Percentiles rank a stretch among this genome's conserved stretches.
Evolutionary conservation across 1,140 invertebrate genomes (phyloP).

Genomic region (Eubasilissa regina): DNA sequence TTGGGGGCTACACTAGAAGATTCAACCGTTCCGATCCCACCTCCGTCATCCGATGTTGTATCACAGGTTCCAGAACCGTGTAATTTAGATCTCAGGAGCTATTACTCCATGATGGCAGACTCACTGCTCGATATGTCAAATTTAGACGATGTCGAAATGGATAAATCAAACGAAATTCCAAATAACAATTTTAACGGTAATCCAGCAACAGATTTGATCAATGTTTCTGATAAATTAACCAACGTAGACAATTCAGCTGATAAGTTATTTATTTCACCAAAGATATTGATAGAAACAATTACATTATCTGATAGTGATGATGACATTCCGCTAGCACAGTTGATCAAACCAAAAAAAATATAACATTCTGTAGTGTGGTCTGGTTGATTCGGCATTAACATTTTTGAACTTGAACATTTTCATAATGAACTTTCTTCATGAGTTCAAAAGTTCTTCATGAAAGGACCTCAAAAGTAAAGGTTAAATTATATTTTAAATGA

Average conservation of each 20-base stretch:
- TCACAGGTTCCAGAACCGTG: background rate
- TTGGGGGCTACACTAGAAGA: background rate
- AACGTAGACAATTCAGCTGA: too few species aligned
- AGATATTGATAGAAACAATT: background rate
- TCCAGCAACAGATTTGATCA: too few species aligned
- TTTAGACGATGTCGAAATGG: conserved; percentile 7
- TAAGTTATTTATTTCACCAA: too few species aligned
- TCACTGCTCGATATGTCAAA: conserved; percentile 15
- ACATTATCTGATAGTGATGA: conserved; percentile 20
- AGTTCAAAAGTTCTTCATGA: too few species aligned
- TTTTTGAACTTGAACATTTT: too few species aligned
- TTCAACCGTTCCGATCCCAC: background rate
- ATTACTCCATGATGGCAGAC: conserved; percentile 16
- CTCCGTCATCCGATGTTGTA: background rate
- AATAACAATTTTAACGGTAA: too few species aligned
- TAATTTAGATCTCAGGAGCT: conserved; percentile 2
- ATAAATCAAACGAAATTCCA: background rate
- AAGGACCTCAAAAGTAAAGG: too few species aligned
- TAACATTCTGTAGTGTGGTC: background rate
- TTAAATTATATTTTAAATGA: too few species aligned
- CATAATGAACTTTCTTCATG: too few species aligned
- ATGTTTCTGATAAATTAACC: too few species aligned
- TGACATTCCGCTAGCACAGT: background rate
- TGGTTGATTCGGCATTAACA: too few species aligned
- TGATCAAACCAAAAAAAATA: background rate